These are phyloP conservation scores for Heteractis magnifica DNA, from an alignment of 92 coral and sea anemone species.

Conservation along the genomic window DNA sequence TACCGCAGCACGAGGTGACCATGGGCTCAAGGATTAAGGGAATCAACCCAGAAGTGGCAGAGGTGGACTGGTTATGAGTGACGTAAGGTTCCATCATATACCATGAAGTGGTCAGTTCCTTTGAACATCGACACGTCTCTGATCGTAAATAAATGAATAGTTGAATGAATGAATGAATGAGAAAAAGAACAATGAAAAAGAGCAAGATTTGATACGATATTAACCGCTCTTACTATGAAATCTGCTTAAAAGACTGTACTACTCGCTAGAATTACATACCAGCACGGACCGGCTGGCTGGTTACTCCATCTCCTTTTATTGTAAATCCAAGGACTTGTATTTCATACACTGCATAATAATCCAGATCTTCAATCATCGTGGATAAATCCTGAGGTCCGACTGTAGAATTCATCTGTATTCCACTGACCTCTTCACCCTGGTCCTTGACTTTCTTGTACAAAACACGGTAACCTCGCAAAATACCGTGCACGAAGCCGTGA, in stretches of 20 bases:
- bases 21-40: conserved; percentile 66
- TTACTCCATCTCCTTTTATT: conserved; percentile 65
- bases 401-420: conserved; percentile 21
- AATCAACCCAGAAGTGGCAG: conserved; percentile 47
- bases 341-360: conserved; percentile 59
- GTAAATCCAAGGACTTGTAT: conserved; percentile 63
- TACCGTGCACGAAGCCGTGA: conserved; percentile 59
- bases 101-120: conserved; percentile 62
- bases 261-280: conserved; percentile 40
- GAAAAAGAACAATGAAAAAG: background rate
- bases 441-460: conserved; percentile 36
- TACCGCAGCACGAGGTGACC: conserved; percentile 58
- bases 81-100: conserved; percentile 64
- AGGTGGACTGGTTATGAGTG: conserved; percentile 23
- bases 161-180: background rate
- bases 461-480: conserved; percentile 66
- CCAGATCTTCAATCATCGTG: conserved; percentile 29
- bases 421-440: conserved; percentile 33
- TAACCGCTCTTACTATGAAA: too few species aligned
- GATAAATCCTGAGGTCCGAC: conserved; percentile 20
- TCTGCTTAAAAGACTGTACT: background rate
- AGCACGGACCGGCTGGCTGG: conserved; percentile 38
- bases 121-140: conserved; percentile 85
- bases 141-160: background rate
- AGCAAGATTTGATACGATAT: too few species aligned